Evolutionary conservation across 1,140 invertebrate species (phyloP), one percentile per base, ranked within the genome.

Genomic region (Trichoplusia ni): DNA sequence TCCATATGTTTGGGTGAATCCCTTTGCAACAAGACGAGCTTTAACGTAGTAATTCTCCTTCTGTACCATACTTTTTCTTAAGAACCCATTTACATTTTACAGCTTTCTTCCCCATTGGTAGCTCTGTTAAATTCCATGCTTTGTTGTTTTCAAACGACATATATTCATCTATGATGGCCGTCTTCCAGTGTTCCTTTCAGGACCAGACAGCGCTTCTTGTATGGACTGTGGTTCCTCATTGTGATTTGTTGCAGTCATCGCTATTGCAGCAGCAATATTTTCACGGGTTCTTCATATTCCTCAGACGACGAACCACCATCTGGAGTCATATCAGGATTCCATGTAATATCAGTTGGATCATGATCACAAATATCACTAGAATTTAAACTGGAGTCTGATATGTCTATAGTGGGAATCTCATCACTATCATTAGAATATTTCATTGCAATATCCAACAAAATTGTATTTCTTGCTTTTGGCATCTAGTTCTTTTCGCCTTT

Each of bases 81-180:
- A 53, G 42, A 14, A 65, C 16, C 46, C 53, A 59, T 27, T 51
- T 65, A 51, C 42, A 59, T 31, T 66, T 66, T 1, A 60, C 4
- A 4, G 63, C 31, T 23, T 40, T 59, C 2, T 19, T 13, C 21
- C 44, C 2, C 0, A 8, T 16, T 14, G 1, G 11, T 16, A 2
- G 8, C 3, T 47, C 23, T 6, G 6, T 8, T 0, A 47, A 18
- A 7, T 21, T 27, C 44, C 44, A 47, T 7, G 21, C 25, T 9
- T 47, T 16, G 3, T 47, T 25, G 4, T 27, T 5, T 27, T 6
- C 29, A 29, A 47, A 47, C 2, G 44, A 47, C 8, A 27, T 47
- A 47, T 27, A 47, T 18, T 47, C 21, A 14, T 47, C 23, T 29
- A 2, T 0, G 13, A 47, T 47, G 0, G 44, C 44, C 1, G 8